A percentile compares a stretch with the other conserved stretches of the same genome.
Evolutionary conservation across 2,797 vertebrate species (phyloP).

Genomic region (Ceryle rudis): DNA sequence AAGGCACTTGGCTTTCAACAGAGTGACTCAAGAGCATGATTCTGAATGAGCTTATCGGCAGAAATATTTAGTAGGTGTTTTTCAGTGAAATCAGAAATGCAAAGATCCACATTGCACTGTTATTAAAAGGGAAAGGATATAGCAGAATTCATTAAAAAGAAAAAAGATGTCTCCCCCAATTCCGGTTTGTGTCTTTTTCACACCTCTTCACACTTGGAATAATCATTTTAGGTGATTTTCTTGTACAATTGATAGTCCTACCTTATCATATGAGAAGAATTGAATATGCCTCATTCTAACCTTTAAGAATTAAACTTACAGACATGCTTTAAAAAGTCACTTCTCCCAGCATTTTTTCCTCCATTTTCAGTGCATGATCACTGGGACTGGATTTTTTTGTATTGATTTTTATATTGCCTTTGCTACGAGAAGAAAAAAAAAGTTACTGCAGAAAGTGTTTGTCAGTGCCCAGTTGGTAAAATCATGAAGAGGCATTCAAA

Average conservation of each 20-base stretch:
- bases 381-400: background rate
- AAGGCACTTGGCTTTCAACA: background rate
- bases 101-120: background rate
- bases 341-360: background rate
- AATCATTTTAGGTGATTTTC: background rate
- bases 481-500: background rate
- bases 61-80: background rate
- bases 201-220: background rate
- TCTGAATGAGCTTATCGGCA: background rate
- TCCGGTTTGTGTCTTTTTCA: conserved; percentile 6
- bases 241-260: conserved; percentile 14
- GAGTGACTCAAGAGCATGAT: background rate
- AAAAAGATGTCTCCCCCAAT: background rate
- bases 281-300: conserved; percentile 16
- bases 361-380: background rate
- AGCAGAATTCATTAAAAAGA: background rate
- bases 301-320: conserved; percentile 20
- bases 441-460: background rate
- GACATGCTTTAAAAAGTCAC: background rate
- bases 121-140: background rate
- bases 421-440: background rate
- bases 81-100: background rate
- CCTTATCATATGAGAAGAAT: background rate
- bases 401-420: background rate
- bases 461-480: background rate